These are phyloP conservation scores for Ormyrus labotus DNA, from an alignment of 2,888 invertebrate genomes.

Conservation along the genomic window DNA sequence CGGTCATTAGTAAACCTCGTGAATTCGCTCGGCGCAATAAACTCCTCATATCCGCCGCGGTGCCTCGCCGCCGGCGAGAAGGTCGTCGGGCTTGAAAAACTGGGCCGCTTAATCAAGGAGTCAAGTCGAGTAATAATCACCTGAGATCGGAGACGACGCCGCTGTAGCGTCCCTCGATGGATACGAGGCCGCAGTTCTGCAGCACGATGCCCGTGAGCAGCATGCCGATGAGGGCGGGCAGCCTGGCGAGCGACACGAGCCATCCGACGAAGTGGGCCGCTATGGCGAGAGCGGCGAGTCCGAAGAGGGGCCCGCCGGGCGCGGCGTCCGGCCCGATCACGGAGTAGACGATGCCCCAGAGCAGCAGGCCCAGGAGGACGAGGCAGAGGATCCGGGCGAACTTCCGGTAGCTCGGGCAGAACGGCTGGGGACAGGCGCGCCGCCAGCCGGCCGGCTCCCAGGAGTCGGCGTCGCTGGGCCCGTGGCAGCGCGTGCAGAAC, in stretches of 20 bases:
- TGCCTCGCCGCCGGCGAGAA: background rate
- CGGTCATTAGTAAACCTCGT: too few relatives aligned
- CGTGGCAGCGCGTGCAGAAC: slow-evolving; percentile 88
- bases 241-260: slow-evolving; percentile 85
- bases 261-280: slow-evolving; percentile 90
- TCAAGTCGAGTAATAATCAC: slow-evolving; percentile 74
- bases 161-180: slow-evolving; percentile 82
- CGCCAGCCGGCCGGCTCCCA: slow-evolving; percentile 91
- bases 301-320: slow-evolving; percentile 90
- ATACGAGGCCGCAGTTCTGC: slow-evolving; percentile 85
- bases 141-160: slow-evolving; percentile 84
- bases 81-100: too few relatives aligned
- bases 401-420: slow-evolving; percentile 90
- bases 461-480: slow-evolving; percentile 82
- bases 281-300: slow-evolving; percentile 85
- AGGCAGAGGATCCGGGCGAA: slow-evolving; percentile 87
- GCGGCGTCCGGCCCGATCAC: slow-evolving; percentile 87
- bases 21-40: too few relatives aligned
- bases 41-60: too few relatives aligned
- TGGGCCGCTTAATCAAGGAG: background rate
- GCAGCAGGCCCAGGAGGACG: slow-evolving; percentile 83
- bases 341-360: slow-evolving; percentile 87
- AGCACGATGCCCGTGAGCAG: slow-evolving; percentile 87
- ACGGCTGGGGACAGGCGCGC: slow-evolving; percentile 88
- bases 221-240: slow-evolving; percentile 93